Evolutionary conservation across 2,888 invertebrate genomes (phyloP).

Genomic region (Himalopsyche tibetana): DNA sequence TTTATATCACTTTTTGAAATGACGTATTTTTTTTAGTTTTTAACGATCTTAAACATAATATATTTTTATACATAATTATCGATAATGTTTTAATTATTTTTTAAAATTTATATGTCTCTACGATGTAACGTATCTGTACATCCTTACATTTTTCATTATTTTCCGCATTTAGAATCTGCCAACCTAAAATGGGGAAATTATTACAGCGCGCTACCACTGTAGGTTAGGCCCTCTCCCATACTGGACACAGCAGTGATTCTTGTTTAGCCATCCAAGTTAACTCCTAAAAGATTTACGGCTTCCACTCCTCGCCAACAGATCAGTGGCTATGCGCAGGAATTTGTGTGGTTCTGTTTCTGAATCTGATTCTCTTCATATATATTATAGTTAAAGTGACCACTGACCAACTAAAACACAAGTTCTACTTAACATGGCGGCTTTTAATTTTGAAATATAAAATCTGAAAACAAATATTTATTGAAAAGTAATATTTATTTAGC

Average conservation of each 20-base stretch:
- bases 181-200: too few species aligned
- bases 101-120: too few species aligned
- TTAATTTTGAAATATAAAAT: neutral
- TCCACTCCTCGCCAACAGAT: slow-evolving; percentile 26
- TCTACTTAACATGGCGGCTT: neutral
- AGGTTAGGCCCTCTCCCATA: neutral
- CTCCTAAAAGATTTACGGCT: slow-evolving; percentile 18
- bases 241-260: slow-evolving; percentile 16
- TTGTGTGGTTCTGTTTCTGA: neutral
- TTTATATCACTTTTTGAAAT: too few species aligned
- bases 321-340: slow-evolving; percentile 17
- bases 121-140: too few species aligned
- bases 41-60: too few species aligned
- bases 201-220: neutral
- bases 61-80: too few species aligned
- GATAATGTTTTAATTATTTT: too few species aligned
- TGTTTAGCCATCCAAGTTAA: slow-evolving; percentile 15
- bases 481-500: too few species aligned
- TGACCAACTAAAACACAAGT: neutral
- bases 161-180: too few species aligned
- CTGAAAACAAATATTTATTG: too few species aligned
- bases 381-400: neutral
- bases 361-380: neutral
- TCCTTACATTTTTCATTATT: too few species aligned
- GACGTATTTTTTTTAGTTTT: too few species aligned